A percentile compares a stretch with the other conserved stretches of the same genome.
phyloP scores from a whole-genome alignment of 2,113 vertebrate species.

The human region GRCh38 chr1:47835501-47836000 shows the following conservation, averaged over 20 bases:
- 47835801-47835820: background rate
- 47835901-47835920: background rate
- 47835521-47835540: background rate
- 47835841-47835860: background rate
- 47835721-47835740: background rate
- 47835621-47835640: background rate
- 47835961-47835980: conserved; percentile 15
- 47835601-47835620: background rate
- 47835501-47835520: background rate
- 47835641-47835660: conserved; percentile 9
- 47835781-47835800: background rate
- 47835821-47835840: background rate
- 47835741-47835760: background rate
- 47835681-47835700: background rate
- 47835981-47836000: background rate
- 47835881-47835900: too few species aligned
- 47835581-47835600: background rate
- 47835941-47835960: background rate
- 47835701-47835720: conserved; percentile 7
- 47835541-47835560: background rate
- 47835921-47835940: background rate
- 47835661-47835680: conserved; percentile 39
- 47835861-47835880: background rate
- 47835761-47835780: background rate
- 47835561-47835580: background rate